Percentiles rank a stretch among this genome's conserved stretches.
phyloP scores from a whole-genome alignment of 2,113 vertebrate genomes.

The Cebidichthys violaceus region DNA sequence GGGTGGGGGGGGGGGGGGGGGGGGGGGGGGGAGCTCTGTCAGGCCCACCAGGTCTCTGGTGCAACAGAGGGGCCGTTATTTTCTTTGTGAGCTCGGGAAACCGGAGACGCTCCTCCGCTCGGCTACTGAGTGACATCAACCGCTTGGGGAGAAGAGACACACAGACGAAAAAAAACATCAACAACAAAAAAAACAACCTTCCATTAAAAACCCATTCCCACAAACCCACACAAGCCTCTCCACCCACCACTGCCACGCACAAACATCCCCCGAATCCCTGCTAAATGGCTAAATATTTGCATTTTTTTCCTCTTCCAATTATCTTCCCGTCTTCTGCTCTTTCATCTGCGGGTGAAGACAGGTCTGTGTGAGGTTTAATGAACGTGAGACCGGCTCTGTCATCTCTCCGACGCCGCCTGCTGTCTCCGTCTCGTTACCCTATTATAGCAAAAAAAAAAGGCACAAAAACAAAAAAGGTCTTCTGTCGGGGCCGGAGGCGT shows the following conservation, averaged over 20 bases:
- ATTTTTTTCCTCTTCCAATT: conserved; percentile 54
- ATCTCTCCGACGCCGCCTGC: conserved; percentile 10
- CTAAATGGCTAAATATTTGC: conserved; percentile 48
- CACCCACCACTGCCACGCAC: conserved; percentile 8
- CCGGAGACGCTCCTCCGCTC: conserved; percentile 62
- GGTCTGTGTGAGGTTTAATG: conserved; percentile 40
- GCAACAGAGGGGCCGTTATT: conserved; percentile 62
- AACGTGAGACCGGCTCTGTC: conserved; percentile 41
- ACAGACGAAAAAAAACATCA: conserved; percentile 11
- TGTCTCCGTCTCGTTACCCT: conserved; percentile 11
- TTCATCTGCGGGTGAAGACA: conserved; percentile 42
- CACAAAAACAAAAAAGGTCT: conserved; percentile 8
- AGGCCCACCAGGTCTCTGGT: conserved; percentile 33
- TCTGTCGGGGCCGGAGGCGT: background rate
- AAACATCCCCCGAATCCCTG: conserved; percentile 3
- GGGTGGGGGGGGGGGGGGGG: background rate
- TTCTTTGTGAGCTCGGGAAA: conserved; percentile 65
- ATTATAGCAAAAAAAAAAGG: background rate
- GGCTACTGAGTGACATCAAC: conserved; percentile 64
- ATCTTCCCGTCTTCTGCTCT: conserved; percentile 37
- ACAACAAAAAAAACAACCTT: background rate
- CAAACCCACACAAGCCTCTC: background rate
- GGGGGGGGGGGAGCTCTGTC: conserved; percentile 23
- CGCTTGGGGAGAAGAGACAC: conserved; percentile 51
- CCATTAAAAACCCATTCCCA: background rate